These are phyloP conservation scores for Carollia perspicillata DNA, from an alignment of 2,113 vertebrate species.

Conservation along the genomic window DNA sequence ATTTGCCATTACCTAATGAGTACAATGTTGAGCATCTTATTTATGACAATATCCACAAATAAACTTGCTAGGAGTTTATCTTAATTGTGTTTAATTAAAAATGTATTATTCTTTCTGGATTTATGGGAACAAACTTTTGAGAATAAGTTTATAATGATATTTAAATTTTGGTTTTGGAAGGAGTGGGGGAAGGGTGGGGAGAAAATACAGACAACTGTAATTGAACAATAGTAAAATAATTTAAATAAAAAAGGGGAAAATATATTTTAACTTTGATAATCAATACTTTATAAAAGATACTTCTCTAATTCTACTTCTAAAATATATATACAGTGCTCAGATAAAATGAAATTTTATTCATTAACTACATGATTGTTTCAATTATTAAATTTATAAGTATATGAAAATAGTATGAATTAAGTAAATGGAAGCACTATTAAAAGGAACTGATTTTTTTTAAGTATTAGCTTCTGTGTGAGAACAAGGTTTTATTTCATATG, in stretches of 20 bases:
- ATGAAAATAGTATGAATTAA: background rate
- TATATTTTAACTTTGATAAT: background rate
- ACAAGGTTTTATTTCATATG: conserved; percentile 47
- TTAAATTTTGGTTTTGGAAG: background rate
- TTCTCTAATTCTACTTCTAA: background rate
- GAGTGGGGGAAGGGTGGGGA: no score
- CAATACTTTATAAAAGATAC: background rate
- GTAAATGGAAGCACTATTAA: background rate
- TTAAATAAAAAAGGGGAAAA: no score
- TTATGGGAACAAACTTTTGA: background rate
- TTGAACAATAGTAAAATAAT: no score
- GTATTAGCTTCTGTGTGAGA: background rate
- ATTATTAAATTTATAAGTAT: background rate
- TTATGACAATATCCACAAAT: background rate
- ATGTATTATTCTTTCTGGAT: background rate
- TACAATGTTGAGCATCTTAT: background rate
- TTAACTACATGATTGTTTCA: background rate
- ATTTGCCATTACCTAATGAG: background rate
- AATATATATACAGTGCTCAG: background rate
- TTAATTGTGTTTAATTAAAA: background rate
- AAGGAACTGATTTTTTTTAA: background rate
- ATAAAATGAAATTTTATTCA: background rate
- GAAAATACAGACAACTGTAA: no score
- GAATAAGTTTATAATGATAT: background rate
- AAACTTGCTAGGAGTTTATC: background rate